Evolutionary conservation across 2,113 vertebrate genomes (phyloP).

Genomic region (Naja naja): DNA sequence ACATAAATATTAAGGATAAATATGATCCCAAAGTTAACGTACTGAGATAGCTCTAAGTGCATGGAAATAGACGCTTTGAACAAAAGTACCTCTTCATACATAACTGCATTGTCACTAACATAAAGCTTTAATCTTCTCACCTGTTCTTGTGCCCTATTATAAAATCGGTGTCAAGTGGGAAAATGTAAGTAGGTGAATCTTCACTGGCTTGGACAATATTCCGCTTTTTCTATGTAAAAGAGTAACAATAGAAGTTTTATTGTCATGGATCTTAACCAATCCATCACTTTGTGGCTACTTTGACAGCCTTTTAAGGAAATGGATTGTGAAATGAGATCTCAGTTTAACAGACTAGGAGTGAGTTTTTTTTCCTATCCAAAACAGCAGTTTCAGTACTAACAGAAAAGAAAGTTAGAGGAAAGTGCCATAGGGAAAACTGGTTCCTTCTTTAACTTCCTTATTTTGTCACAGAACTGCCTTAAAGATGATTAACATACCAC

Average conservation of each 20-base stretch:
- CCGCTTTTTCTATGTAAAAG: slow-evolving; percentile 13
- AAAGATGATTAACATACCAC: background rate
- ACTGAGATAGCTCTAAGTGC: slow-evolving; percentile 41
- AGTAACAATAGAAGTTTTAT: slow-evolving; percentile 33
- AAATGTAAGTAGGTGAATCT: slow-evolving; percentile 42
- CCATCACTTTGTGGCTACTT: slow-evolving; percentile 40
- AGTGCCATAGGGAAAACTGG: slow-evolving; percentile 13
- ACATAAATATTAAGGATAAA: slow-evolving; percentile 42
- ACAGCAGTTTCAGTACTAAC: slow-evolving; percentile 25
- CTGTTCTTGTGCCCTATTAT: slow-evolving; percentile 38
- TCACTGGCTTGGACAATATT: slow-evolving; percentile 38
- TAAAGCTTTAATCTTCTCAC: slow-evolving; percentile 46
- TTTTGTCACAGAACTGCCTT: background rate
- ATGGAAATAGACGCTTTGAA: slow-evolving; percentile 52
- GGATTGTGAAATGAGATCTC: slow-evolving; percentile 45
- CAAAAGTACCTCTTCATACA: slow-evolving; percentile 44
- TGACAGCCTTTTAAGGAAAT: slow-evolving; percentile 54
- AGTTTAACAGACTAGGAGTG: slow-evolving; percentile 12
- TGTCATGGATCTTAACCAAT: slow-evolving; percentile 50
- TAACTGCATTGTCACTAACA: slow-evolving; percentile 43
- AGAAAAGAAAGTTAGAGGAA: slow-evolving; percentile 8
- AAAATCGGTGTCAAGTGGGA: slow-evolving; percentile 46
- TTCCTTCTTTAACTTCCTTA: background rate
- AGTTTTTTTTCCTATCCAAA: background rate
- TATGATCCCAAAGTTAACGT: slow-evolving; percentile 49